These are phyloP conservation scores for Elgaria multicarinata DNA, from an alignment of 2,113 vertebrate genomes.

Conservation along the genomic window DNA sequence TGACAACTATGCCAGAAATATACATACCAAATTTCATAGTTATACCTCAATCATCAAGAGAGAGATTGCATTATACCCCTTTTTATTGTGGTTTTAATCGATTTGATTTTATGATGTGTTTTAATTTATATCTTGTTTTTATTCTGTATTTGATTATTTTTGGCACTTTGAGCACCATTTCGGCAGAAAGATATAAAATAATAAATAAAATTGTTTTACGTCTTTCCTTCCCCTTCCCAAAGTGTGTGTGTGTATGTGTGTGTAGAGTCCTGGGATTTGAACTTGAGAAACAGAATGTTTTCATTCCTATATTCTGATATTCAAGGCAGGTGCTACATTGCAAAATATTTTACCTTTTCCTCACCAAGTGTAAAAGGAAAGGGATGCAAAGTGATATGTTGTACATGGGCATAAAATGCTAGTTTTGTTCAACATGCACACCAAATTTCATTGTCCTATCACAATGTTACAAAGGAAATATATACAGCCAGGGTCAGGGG, in stretches of 20 bases:
- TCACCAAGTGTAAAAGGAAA: neutral
- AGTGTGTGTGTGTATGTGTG: no score
- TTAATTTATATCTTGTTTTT: no score
- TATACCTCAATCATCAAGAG: neutral
- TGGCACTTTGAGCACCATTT: no score
- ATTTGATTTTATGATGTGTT: no score
- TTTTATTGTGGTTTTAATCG: no score
- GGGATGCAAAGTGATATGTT: neutral
- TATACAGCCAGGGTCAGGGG: neutral
- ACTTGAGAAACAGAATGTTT: neutral
- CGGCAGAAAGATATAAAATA: no score
- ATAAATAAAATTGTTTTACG: no score
- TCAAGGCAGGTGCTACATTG: neutral
- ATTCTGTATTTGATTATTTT: no score
- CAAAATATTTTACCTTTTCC: neutral
- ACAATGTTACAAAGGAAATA: neutral
- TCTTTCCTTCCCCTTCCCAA: no score
- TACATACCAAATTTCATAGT: neutral
- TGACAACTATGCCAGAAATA: neutral
- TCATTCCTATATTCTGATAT: neutral
- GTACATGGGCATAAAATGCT: neutral
- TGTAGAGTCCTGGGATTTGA: no score
- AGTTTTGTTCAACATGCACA: neutral
- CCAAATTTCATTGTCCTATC: no score
- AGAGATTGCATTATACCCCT: neutral